phyloP scores from a whole-genome alignment of 2,113 vertebrate genomes.

The Rhea pennata region DNA sequence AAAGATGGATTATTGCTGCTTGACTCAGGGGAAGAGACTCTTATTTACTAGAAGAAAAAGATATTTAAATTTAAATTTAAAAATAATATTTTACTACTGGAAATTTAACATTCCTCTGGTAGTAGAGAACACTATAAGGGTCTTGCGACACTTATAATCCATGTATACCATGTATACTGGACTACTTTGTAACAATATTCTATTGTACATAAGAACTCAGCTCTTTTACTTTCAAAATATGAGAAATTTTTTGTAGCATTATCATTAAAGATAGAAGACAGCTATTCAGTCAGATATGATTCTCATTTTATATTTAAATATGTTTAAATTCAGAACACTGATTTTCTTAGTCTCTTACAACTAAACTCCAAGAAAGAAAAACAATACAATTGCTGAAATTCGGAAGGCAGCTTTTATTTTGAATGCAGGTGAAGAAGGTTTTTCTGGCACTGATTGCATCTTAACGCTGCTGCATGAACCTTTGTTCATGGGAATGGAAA shows the following conservation, averaged over 20 bases:
- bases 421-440: not conserved
- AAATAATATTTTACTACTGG: not conserved
- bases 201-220: not conserved
- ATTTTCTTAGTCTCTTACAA: not conserved
- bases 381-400: conserved; percentile 12
- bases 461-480: not conserved
- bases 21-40: not conserved
- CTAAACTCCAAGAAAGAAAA: not conserved
- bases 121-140: not conserved
- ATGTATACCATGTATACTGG: fast-evolving
- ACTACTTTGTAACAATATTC: not conserved
- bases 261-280: not conserved
- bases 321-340: not conserved
- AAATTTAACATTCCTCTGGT: not conserved
- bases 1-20: not conserved
- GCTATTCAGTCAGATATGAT: not conserved
- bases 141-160: not conserved
- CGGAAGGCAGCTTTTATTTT: not conserved
- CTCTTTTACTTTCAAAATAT: not conserved
- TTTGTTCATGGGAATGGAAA: conserved; percentile 13
- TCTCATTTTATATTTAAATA: not conserved
- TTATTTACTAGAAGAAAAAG: not conserved
- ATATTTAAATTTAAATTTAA: not conserved
- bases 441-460: not conserved
- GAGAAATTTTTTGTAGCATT: not conserved